These are phyloP conservation scores for Armadillidium nasatum DNA, from an alignment of 1,140 invertebrate genomes.

Conservation along the genomic window DNA sequence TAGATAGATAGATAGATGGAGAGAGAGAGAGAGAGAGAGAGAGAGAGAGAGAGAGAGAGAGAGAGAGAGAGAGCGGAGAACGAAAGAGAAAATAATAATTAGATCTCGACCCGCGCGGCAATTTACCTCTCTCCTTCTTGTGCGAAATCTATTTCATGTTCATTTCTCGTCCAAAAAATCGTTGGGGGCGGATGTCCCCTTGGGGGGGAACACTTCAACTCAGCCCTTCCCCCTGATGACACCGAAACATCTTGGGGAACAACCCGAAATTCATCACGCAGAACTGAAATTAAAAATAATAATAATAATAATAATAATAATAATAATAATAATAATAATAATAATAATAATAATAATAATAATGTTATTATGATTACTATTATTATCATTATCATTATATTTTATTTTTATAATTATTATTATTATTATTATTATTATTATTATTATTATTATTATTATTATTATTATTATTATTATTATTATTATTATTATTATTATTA, in stretches of 20 bases:
- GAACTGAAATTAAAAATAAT: slow-evolving; percentile 16
- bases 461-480: too few relatives aligned
- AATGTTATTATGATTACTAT: too few relatives aligned
- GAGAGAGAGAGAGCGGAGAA: too few relatives aligned
- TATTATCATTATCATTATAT: too few relatives aligned
- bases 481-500: too few relatives aligned
- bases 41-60: too few relatives aligned
- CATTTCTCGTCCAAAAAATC: slow-evolving; percentile 22
- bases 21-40: too few relatives aligned
- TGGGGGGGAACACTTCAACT: slow-evolving; percentile 23
- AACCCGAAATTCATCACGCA: slow-evolving; percentile 23
- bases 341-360: background rate
- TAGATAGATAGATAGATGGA: too few relatives aligned
- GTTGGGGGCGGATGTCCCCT: slow-evolving; percentile 26
- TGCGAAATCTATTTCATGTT: slow-evolving; percentile 18
- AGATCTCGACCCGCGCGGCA: too few relatives aligned
- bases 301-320: background rate
- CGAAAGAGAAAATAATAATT: too few relatives aligned
- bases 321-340: background rate
- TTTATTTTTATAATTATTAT: background rate
- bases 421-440: too few relatives aligned
- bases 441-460: too few relatives aligned
- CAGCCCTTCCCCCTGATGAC: slow-evolving; percentile 16
- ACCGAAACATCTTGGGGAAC: slow-evolving; percentile 13
- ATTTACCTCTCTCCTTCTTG: slow-evolving; percentile 17